Evolutionary conservation across 2,797 vertebrate genomes (phyloP).

Genomic region (Anabacerthia variegaticeps): DNA sequence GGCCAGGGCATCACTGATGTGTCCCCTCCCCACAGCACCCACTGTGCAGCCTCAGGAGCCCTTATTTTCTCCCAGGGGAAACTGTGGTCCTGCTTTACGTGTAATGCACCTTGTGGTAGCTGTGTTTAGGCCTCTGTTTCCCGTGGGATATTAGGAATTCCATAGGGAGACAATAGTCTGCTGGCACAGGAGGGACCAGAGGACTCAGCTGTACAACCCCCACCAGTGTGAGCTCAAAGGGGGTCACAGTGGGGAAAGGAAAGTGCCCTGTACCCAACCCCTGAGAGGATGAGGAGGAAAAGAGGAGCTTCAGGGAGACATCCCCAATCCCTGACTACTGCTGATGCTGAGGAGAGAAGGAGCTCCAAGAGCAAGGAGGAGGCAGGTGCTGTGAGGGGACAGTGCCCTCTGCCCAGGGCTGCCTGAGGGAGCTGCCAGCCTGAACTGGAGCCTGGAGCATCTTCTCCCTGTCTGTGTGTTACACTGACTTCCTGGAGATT

Average conservation of each 20-base stretch:
- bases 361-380: not conserved
- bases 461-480: not conserved
- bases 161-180: not conserved
- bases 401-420: not conserved
- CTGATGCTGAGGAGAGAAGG: not conserved
- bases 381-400: not conserved
- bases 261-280: not conserved
- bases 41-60: not conserved
- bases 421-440: not conserved
- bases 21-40: not conserved
- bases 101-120: not conserved
- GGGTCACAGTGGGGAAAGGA: not conserved
- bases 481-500: not conserved
- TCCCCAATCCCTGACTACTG: not conserved
- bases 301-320: not conserved
- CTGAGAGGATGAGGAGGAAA: not conserved
- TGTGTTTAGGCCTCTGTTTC: not conserved
- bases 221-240: accelerated
- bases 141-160: not conserved
- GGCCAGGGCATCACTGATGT: accelerated
- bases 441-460: not conserved
- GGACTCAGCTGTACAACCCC: not conserved
- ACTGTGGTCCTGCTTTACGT: not conserved
- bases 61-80: not conserved
- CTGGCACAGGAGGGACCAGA: not conserved